Base-by-base conservation (phyloP, 2,797 vertebrate species). In the Sus cebifrons region DNA sequence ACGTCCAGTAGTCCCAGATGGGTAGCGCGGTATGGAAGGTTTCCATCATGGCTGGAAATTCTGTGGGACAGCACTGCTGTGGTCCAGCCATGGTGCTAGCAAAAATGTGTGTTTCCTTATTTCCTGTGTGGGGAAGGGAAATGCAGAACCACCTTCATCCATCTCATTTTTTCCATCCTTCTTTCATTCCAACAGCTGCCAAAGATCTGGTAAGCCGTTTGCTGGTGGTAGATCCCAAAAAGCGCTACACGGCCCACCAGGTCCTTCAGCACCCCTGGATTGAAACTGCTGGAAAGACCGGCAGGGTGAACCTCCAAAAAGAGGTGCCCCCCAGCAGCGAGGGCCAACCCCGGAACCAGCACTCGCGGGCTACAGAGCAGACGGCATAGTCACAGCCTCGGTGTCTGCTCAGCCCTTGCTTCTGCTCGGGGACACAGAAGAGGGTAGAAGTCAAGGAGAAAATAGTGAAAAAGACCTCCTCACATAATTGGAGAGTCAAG, bases 181-280 rank as follows among this genome's bases (percentile, higher is more conserved):
- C 74, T 93, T 6, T 83, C 67, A 21, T 9, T n/a, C 87, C 20
- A 86, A 96, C n/a, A 99, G 99, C 99, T 97, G 99, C 99, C 97
- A 99, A 99, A 99, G 98, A 98, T 96, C 98, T 99, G 67, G 99
- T 99, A 95, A 99, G 98, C 96, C 99, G 98, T 96, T 98, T 99
- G 92, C 98, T 99, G 98, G 99, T 99, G 98, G 98, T 99, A 21
- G 99, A 99, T 87, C 99, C 99, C 49, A 98, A 98, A 65, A 98
- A 98, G 93, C 99, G 99, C 91, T 99, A 99, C 97, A 99, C 99
- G 0, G 99, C 99, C 77, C 98, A 98, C 65, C 99, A 99, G 95
- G 99, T 99, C 7, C 98, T 99, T 84, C 98, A 99, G 97, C 99
- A 99, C 90, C 98, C 98, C 56, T 99, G 99, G 99, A 99, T 99